Percentiles rank a stretch among this genome's conserved stretches.
These are phyloP conservation scores for Dicaeum eximium DNA, from an alignment of 2,113 vertebrate species.

Conservation along the genomic window DNA sequence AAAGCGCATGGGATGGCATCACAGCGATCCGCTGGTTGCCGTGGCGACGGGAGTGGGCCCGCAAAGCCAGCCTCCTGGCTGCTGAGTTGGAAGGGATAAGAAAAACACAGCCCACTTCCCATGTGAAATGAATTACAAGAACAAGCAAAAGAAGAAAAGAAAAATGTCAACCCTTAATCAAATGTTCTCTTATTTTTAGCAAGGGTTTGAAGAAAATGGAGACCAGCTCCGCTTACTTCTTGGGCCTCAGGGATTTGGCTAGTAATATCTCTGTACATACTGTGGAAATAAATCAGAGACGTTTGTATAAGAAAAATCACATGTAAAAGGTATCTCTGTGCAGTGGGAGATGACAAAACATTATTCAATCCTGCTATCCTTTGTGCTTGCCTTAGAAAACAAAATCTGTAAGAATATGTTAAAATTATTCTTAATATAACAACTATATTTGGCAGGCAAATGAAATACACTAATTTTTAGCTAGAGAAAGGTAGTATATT, in stretches of 20 bases:
- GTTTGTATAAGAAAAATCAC: constrained; percentile 51
- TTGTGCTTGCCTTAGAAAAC: constrained; percentile 42
- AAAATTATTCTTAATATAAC: background rate
- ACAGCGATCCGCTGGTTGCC: constrained; percentile 65
- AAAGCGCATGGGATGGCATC: constrained; percentile 60
- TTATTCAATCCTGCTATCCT: constrained; percentile 36
- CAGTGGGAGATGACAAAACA: constrained; percentile 1
- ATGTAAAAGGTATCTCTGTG: background rate
- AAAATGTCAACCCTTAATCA: constrained; percentile 75
- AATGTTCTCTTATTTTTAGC: constrained; percentile 68
- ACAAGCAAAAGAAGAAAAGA: constrained; percentile 66
- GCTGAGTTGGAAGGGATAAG: constrained; percentile 76
- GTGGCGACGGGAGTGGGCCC: constrained; percentile 70
- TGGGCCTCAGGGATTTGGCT: constrained; percentile 9
- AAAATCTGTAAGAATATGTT: constrained; percentile 27
- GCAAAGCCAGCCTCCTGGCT: constrained; percentile 67
- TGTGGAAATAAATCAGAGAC: constrained; percentile 37
- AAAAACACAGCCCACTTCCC: constrained; percentile 76
- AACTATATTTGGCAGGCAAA: background rate
- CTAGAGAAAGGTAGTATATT: background rate
- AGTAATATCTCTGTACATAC: constrained; percentile 31
- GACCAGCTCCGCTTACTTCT: constrained; percentile 6
- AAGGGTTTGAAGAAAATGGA: constrained; percentile 43
- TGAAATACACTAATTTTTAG: background rate
- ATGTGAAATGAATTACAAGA: constrained; percentile 73